These are phyloP conservation scores for Encarsia formosa DNA, from an alignment of 2,888 invertebrate genomes.

Conservation along the genomic window DNA sequence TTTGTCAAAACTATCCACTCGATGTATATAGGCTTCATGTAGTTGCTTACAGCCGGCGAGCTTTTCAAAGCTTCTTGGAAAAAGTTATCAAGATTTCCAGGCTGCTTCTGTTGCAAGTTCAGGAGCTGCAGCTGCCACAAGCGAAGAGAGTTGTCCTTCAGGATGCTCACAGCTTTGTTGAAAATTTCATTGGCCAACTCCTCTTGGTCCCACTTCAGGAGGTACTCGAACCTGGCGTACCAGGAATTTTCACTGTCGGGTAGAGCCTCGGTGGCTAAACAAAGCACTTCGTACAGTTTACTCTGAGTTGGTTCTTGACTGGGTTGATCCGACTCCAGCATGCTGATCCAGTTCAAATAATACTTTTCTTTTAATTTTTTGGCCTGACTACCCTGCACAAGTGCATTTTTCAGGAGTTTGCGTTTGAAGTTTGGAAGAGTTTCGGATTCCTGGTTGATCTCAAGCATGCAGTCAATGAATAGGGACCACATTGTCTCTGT, in stretches of 20 bases:
- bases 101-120: conserved; percentile 43
- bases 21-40: conserved; percentile 61
- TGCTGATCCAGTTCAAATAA: conserved; percentile 51
- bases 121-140: conserved; percentile 52
- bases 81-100: conserved; percentile 47
- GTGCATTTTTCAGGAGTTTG: conserved; percentile 53
- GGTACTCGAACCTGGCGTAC: conserved; percentile 53
- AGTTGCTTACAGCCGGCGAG: conserved; percentile 53
- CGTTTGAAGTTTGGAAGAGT: conserved; percentile 53
- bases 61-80: conserved; percentile 53
- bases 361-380: conserved; percentile 53
- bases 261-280: conserved; percentile 51
- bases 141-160: conserved; percentile 49
- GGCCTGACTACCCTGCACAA: conserved; percentile 54
- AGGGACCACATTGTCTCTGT: conserved; percentile 56
- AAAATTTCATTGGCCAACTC: conserved; percentile 50
- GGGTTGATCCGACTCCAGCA: conserved; percentile 36
- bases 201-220: conserved; percentile 50
- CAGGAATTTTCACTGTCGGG: conserved; percentile 54
- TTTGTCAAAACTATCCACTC: conserved; percentile 57
- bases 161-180: conserved; percentile 44
- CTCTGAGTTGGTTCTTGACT: conserved; percentile 32
- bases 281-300: conserved; percentile 44
- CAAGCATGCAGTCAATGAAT: conserved; percentile 58
- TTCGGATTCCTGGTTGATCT: conserved; percentile 53